These are phyloP conservation scores for Drosophila pandora DNA, from an alignment of 1,140 invertebrate species.

Conservation along the genomic window DNA sequence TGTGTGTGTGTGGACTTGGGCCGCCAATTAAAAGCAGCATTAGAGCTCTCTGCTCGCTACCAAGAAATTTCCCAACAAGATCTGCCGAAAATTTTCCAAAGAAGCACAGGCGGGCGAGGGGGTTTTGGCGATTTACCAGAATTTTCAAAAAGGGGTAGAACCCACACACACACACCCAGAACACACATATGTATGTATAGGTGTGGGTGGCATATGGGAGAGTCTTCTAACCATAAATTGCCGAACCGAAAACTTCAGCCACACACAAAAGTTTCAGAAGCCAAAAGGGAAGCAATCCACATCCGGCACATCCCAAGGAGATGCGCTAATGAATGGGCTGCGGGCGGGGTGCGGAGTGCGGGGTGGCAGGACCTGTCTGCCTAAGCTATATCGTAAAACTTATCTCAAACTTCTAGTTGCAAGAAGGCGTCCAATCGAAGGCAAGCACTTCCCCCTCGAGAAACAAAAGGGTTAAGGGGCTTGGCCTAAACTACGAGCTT, in stretches of 20 bases:
- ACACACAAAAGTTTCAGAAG: slow-evolving; percentile 37
- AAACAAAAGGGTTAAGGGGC: not conserved
- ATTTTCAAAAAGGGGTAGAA: slow-evolving; percentile 5
- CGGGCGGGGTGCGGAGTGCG: slow-evolving; percentile 12
- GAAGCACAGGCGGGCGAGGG: not conserved
- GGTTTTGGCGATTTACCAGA: not conserved
- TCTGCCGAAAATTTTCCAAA: slow-evolving; percentile 61
- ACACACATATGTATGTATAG: not conserved
- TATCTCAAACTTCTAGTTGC: not conserved
- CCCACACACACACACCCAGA: not conserved
- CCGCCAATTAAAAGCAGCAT: slow-evolving; percentile 79
- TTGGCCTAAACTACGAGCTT: not conserved
- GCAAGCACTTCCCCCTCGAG: slow-evolving; percentile 8
- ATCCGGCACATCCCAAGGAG: slow-evolving; percentile 32
- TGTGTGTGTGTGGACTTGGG: slow-evolving; percentile 49
- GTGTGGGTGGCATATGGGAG: slow-evolving; percentile 56
- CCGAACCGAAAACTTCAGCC: slow-evolving; percentile 66
- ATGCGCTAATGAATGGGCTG: slow-evolving; percentile 64
- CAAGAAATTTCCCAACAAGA: slow-evolving; percentile 52
- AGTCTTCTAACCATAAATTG: slow-evolving; percentile 78
- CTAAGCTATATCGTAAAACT: slow-evolving; percentile 31
- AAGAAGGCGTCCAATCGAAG: slow-evolving; percentile 47
- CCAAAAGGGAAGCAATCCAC: slow-evolving; percentile 15
- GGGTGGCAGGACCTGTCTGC: slow-evolving; percentile 26
- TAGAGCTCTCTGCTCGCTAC: slow-evolving; percentile 34